Evolutionary conservation across 1,140 invertebrate genomes (phyloP), one percentile per base, ranked within the genome.

Genomic region (Pseudomyrmex dendroicus): DNA sequence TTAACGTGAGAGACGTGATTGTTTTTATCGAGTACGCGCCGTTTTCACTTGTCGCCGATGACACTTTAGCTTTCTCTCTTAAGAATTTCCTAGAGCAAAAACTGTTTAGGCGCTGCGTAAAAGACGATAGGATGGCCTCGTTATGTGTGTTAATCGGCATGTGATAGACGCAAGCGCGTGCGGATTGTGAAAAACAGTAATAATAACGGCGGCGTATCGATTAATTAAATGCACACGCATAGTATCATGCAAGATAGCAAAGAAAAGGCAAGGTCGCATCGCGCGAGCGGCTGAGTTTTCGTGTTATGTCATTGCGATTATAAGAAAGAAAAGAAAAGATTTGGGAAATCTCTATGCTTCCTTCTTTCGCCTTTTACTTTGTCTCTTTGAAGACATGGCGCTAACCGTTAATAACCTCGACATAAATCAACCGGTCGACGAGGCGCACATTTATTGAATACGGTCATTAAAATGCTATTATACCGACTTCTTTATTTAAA

Each of bases 401-500:
- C 44, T 17, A 56, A 48, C 76, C 4, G 76, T 48, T 78, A 78
- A 78, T 17, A 80, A 20, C 44, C 76, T 70, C 66, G 52, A 72
- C 54, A 80, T 80, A 80, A 80, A 80, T 80, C 76, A 80, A 72
- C 54, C 54, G 17, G 54, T 20, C 76, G 22, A 80, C 76, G 66
- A 80, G 76, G 44, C 66, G 44, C 66, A 17, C 76, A 70, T 54
- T 72, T 80, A 72, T 80, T 80, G 66, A 80, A 80, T 70, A 72
- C 44, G 52, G 44, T 80, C 74, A 78, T 78, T 84, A 84, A 84
- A 82, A 70, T 10, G 46, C 68, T 63, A 61, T 50, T 70, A 80
- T 66, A 64, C 17, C 48, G 15, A 52, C 61, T 68, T 35, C 73
- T 80, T 78, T 68, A 84, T 68, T 78, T 84, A 84, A 66, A 70